These are phyloP conservation scores for Oppia nitens DNA, from an alignment of 1,140 invertebrate species.

Conservation along the genomic window DNA sequence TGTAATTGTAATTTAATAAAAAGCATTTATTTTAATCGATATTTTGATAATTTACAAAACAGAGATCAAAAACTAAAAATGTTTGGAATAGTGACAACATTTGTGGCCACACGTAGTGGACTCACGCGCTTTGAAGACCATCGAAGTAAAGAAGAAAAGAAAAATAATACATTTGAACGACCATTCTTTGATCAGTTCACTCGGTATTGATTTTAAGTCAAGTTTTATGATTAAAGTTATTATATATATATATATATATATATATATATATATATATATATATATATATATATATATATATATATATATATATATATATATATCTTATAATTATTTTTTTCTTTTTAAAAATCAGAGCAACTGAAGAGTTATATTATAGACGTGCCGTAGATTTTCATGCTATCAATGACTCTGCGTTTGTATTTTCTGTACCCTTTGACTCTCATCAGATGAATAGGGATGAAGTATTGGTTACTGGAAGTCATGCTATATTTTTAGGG, in stretches of 20 bases:
- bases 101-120: slow-evolving; percentile 74
- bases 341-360: slow-evolving; percentile 32
- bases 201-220: not conserved
- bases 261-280: too few relatives aligned
- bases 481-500: slow-evolving; percentile 74
- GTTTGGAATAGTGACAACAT: slow-evolving; percentile 61
- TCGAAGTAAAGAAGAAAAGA: slow-evolving; percentile 16
- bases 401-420: slow-evolving; percentile 53
- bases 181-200: not conserved
- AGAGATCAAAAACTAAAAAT: slow-evolving; percentile 55
- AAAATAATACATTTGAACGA: not conserved
- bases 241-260: too few relatives aligned
- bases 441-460: not conserved
- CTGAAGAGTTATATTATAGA: slow-evolving; percentile 79
- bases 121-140: slow-evolving; percentile 58
- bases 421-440: slow-evolving; percentile 67
- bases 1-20: too few relatives aligned
- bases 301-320: too few relatives aligned
- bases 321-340: too few relatives aligned
- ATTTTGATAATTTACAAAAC: too few relatives aligned
- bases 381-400: slow-evolving; percentile 78
- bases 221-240: too few relatives aligned
- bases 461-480: slow-evolving; percentile 47
- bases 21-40: too few relatives aligned
- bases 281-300: too few relatives aligned